Conservation (phyloP, 2,797 vertebrate species). For the Pristis pectinata region DNA sequence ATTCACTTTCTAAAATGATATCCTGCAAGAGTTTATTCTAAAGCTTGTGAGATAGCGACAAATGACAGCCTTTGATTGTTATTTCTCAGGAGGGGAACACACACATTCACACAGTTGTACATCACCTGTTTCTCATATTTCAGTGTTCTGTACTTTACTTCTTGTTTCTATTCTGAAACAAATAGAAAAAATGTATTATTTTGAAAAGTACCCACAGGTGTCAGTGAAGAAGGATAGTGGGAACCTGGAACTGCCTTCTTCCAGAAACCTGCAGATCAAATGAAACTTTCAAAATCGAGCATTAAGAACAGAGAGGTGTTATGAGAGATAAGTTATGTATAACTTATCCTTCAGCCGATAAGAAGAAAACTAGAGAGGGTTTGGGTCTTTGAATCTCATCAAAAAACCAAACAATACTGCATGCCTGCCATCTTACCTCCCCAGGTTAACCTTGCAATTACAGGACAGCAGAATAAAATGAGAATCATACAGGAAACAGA, state of each 20-base stretch:
- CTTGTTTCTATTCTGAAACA: not conserved
- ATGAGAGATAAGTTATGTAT: not conserved
- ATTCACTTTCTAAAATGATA: not conserved
- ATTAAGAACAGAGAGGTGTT: not conserved
- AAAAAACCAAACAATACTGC: not conserved
- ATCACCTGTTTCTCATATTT: not conserved
- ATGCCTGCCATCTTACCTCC: not conserved
- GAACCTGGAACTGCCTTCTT: not conserved
- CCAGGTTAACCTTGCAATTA: not conserved
- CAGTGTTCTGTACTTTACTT: not conserved
- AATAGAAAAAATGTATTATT: slow-evolving; percentile 4
- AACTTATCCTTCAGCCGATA: not conserved
- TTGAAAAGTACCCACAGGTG: not conserved
- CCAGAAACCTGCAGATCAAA: no score
- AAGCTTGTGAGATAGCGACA: not conserved
- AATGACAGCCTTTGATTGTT: not conserved
- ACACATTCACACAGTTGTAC: not conserved
- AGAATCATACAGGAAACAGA: not conserved
- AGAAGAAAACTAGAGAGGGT: not conserved
- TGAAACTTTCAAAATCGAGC: no score
- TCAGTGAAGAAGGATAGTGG: not conserved
- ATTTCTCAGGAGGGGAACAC: not conserved
- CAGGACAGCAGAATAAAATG: not conserved
- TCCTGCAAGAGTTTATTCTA: not conserved
- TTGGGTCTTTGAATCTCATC: not conserved